These are phyloP conservation scores for Diachrysia chrysitis DNA, from an alignment of 2,888 invertebrate genomes.

Conservation along the genomic window DNA sequence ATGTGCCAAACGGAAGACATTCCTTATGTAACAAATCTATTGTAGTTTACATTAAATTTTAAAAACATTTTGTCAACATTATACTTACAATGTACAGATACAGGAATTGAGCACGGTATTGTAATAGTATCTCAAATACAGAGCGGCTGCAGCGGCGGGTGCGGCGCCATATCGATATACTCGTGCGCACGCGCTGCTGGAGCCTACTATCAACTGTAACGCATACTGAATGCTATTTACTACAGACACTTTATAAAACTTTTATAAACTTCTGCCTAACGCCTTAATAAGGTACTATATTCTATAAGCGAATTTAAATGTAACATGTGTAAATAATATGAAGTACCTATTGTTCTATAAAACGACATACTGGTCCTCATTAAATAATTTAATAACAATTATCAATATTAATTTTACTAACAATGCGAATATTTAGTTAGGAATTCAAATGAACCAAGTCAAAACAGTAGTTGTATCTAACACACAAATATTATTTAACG, in stretches of 20 bases:
- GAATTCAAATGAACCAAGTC: background rate
- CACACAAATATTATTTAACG: background rate
- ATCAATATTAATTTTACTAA: background rate
- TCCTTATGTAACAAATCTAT: conserved; percentile 97
- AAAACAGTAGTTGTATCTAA: background rate
- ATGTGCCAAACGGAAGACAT: conserved; percentile 89
- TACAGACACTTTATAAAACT: conserved; percentile 16
- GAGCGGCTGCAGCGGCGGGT: conserved; percentile 62
- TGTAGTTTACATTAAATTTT: conserved; percentile 89
- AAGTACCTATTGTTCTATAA: background rate
- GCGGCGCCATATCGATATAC: conserved; percentile 36
- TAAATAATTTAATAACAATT: conserved; percentile 3
- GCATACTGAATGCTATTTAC: conserved; percentile 57
- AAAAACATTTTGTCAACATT: conserved; percentile 85
- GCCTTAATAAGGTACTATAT: conserved; percentile 9
- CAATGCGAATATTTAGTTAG: background rate
- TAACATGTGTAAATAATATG: background rate
- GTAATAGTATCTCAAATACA: conserved; percentile 81
- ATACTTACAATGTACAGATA: conserved; percentile 85
- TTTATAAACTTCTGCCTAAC: conserved; percentile 14
- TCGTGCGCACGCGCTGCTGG: conserved; percentile 18
- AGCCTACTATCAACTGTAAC: conserved; percentile 50
- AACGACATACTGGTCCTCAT: conserved; percentile 2
- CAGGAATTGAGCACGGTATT: conserved; percentile 87
- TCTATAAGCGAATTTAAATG: conserved; percentile 2